Base-by-base conservation (phyloP, 2,888 invertebrate species). In the Apantesis nais region DNA sequence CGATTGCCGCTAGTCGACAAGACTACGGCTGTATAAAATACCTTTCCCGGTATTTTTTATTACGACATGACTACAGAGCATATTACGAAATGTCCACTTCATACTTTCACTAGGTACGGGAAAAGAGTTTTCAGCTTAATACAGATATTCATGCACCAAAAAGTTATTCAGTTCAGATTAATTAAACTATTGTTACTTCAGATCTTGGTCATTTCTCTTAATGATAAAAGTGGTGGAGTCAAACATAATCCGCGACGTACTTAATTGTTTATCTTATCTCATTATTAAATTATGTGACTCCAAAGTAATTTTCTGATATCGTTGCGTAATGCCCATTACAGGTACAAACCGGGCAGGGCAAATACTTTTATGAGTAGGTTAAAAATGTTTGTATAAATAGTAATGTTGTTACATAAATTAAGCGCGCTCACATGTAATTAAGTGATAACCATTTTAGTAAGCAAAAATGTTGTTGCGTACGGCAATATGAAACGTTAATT, bases 41-140 rank as follows among this genome's bases (percentile, higher is more conserved):
- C 78, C 81, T 88, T 87, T 84, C 85, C 85, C 72, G 82, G 81
- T 85, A 86, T 86, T 88, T 83, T 81, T 81, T 74, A 86, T 88
- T 87, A 83, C 84, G 84, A 86, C 84, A 88, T 79, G 70, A 65
- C 83, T 81, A 80, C 81, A 82, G 83, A 85, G 81, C 79, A 83
- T 74, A 85, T 87, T 88, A 82, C 82, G 85, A 88, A 86, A 85
- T 84, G 79, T 85, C 79, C 78, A 82, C 74, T 77, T 73, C 70
- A 73, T 75, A 86, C 88, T 88, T 88, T 88, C 87, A 85, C 88
- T 69, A 55, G 55, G 66, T 44, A 69, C 68, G 73, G 71, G 78
- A 79, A 81, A 87, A 85, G 84, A 83, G 84, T 73, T 74, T 52
- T 61, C 58, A 34, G 25, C 4, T 44, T 63, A 29, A 52, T 31